Evolutionary conservation across 1,140 invertebrate genomes (phyloP).

Genomic region (Macrotrachela quadricornifera): DNA sequence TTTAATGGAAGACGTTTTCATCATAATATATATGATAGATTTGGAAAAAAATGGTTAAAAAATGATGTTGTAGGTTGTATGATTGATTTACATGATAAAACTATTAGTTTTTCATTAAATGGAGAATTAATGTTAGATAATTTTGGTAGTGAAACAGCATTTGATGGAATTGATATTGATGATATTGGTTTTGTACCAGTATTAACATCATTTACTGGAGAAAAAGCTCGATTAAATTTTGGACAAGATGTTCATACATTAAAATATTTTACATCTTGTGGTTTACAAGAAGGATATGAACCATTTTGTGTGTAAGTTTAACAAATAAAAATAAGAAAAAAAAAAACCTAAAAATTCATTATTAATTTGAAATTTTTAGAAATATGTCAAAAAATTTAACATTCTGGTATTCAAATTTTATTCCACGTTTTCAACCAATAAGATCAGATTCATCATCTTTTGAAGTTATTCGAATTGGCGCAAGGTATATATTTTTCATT

Average conservation of each 20-base stretch:
- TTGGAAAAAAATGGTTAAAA: conserved; percentile 58
- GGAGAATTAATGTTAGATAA: conserved; percentile 86
- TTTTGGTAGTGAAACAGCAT: conserved; percentile 86
- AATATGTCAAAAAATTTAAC: conserved; percentile 78
- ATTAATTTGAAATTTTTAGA: too few species aligned
- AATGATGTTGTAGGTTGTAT: conserved; percentile 85
- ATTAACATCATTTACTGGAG: conserved; percentile 72
- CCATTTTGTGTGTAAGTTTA: conserved; percentile 32
- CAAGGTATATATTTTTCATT: too few species aligned
- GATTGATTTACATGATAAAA: conserved; percentile 69
- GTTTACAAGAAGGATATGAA: conserved; percentile 75
- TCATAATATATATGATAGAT: conserved; percentile 47
- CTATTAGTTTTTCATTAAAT: conserved; percentile 93
- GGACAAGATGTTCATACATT: conserved; percentile 78
- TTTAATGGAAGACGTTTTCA: conserved; percentile 70
- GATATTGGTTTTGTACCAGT: conserved; percentile 69
- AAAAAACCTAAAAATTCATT: too few species aligned
- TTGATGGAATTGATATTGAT: conserved; percentile 68
- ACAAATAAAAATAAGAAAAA: too few species aligned
- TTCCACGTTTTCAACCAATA: conserved; percentile 10
- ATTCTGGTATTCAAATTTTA: conserved; percentile 55
- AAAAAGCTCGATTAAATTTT: conserved; percentile 64
- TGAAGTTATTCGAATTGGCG: too few species aligned
- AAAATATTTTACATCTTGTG: conserved; percentile 91
- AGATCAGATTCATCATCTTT: too few species aligned